Evolutionary conservation across 1,140 invertebrate genomes (phyloP).

Genomic region (Andricus grossulariae): DNA sequence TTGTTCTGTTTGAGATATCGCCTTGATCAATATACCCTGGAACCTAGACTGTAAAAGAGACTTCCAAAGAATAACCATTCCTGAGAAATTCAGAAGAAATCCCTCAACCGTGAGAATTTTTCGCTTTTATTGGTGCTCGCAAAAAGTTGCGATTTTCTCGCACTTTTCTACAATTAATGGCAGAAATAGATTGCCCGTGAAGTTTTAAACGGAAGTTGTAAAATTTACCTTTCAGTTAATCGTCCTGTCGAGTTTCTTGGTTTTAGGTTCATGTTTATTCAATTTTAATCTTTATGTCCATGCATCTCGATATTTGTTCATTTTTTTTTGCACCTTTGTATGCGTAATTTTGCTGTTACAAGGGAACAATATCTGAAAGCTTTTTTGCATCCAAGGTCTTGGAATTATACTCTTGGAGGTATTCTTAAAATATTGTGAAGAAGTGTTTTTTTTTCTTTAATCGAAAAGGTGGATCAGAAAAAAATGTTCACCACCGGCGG

Average conservation of each 20-base stretch:
- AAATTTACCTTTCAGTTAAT: conserved; percentile 27
- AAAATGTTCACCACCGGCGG: too few relatives aligned
- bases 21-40: too few relatives aligned
- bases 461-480: too few relatives aligned
- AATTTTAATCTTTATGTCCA: conserved; percentile 28
- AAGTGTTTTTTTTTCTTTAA: too few relatives aligned
- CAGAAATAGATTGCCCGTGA: not conserved
- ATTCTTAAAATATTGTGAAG: not conserved
- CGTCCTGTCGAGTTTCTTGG: conserved; percentile 12
- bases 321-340: conserved; percentile 16
- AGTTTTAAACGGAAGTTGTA: conserved; percentile 22
- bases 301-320: conserved; percentile 11
- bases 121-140: not conserved
- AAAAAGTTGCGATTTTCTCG: conserved; percentile 2
- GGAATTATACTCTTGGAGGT: not conserved
- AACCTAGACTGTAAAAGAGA: too few relatives aligned
- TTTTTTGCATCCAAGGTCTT: not conserved
- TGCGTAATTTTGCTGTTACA: conserved; percentile 20
- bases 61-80: too few relatives aligned
- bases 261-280: conserved; percentile 29
- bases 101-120: not conserved
- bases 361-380: not conserved
- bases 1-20: conserved; percentile 24
- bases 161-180: not conserved
- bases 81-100: not conserved